A percentile compares a stretch with the other conserved stretches of the same genome.
Evolutionary conservation across 1,140 invertebrate species (phyloP).

Genomic region (Semibalanus balanoides): DNA sequence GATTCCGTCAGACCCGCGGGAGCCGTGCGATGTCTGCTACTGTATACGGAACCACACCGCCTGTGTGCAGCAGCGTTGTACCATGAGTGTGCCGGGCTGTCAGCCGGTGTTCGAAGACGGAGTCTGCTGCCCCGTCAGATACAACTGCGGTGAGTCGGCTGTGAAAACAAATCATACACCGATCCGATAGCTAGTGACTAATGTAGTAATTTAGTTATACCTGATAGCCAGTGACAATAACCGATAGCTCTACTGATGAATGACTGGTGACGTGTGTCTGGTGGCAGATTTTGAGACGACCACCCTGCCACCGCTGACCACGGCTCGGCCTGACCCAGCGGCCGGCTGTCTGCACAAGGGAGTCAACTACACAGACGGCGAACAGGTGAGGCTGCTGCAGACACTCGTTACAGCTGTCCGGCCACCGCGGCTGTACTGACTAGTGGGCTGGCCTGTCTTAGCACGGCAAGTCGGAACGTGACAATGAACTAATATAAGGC

Average conservation of each 20-base stretch:
- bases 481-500: no score
- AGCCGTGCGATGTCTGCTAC: conserved; percentile 87
- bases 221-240: no score
- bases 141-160: conserved; percentile 31
- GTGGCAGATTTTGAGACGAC: background rate
- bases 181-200: no score
- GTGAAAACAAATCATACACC: no score
- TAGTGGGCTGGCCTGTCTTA: no score
- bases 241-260: no score
- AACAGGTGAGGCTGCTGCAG: background rate
- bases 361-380: background rate
- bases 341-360: background rate
- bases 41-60: conserved; percentile 87
- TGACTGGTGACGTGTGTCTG: no score
- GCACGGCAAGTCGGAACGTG: no score
- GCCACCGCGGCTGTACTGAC: no score
- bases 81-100: conserved; percentile 74
- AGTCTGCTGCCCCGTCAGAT: conserved; percentile 70
- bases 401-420: no score
- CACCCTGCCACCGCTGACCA: background rate
- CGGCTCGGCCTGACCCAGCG: background rate
- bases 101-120: conserved; percentile 71
- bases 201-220: no score
- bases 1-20: conserved; percentile 60
- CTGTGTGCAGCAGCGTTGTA: conserved; percentile 89